These are phyloP conservation scores for Potamarius usumacintae DNA, from an alignment of 2,113 vertebrate species.

Conservation along the genomic window DNA sequence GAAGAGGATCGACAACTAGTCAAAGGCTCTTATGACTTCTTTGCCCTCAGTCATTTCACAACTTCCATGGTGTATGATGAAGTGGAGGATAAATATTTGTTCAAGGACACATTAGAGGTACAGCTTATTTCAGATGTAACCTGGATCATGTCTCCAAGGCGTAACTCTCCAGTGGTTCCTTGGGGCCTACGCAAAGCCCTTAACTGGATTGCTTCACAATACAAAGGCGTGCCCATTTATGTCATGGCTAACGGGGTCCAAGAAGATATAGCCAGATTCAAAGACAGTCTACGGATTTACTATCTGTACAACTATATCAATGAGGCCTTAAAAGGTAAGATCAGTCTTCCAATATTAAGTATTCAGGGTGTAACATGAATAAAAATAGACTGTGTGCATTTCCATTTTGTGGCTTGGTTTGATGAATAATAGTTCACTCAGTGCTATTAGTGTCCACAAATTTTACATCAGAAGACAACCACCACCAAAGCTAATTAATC, in stretches of 20 bases:
- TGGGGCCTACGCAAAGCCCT: conserved; percentile 89
- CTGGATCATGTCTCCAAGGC: conserved; percentile 76
- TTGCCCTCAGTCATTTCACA: conserved; percentile 91
- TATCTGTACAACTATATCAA: conserved; percentile 92
- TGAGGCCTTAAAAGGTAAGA: conserved; percentile 94
- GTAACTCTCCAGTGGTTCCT: conserved; percentile 82
- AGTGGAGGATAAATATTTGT: conserved; percentile 82
- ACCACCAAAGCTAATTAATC: conserved; percentile 60
- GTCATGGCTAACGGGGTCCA: conserved; percentile 88
- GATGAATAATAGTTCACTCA: not conserved
- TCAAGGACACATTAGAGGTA: conserved; percentile 80
- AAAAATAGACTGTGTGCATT: not conserved
- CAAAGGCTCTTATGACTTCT: conserved; percentile 89
- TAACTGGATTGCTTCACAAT: conserved; percentile 77
- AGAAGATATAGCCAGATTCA: conserved; percentile 74
- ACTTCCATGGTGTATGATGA: conserved; percentile 86
- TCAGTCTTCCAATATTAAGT: not conserved
- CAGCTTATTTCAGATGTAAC: conserved; percentile 89
- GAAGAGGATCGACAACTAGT: conserved; percentile 80
- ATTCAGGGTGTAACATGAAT: not conserved
- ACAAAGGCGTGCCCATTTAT: conserved; percentile 82
- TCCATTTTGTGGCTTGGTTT: not conserved
- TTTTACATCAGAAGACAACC: conserved; percentile 27
- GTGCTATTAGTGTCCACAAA: not conserved
- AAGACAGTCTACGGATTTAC: conserved; percentile 84